A percentile compares a stretch with the other conserved stretches of the same genome.
Conservation (phyloP, 2,797 vertebrate species). For the Myotis planiceps region DNA sequence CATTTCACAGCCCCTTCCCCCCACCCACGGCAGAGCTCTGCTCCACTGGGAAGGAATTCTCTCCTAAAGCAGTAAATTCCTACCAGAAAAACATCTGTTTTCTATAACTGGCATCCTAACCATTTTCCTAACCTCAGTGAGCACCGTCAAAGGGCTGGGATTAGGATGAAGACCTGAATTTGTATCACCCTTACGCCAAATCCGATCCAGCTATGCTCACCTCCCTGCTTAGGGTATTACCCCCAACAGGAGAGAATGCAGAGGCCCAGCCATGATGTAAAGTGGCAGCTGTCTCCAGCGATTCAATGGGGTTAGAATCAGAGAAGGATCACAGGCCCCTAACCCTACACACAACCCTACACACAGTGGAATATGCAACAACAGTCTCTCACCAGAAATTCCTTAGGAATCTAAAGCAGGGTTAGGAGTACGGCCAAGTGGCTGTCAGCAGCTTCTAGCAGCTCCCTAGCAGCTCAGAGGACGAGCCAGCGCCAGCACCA, state of each 20-base stretch:
- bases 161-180: constrained; percentile 73
- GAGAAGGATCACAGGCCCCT: constrained; percentile 21
- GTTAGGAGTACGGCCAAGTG: neutral
- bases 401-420: neutral
- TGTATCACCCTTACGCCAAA: constrained; percentile 57
- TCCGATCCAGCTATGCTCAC: constrained; percentile 73
- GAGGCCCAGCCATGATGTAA: constrained; percentile 67
- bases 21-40: neutral
- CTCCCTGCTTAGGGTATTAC: constrained; percentile 67
- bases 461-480: neutral
- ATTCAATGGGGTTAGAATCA: constrained; percentile 73
- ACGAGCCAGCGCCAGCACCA: neutral
- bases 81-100: constrained; percentile 70
- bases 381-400: neutral
- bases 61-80: constrained; percentile 26
- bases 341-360: neutral
- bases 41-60: constrained; percentile 17
- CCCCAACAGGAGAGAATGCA: constrained; percentile 75
- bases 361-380: neutral
- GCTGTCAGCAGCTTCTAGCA: neutral
- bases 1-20: neutral
- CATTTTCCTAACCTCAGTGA: constrained; percentile 1
- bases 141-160: constrained; percentile 73
- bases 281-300: constrained; percentile 75
- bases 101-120: constrained; percentile 67